A percentile compares a stretch with the other conserved stretches of the same genome.
phyloP scores from a whole-genome alignment of 2,888 invertebrate species.

The Gasteruption jaculator region DNA sequence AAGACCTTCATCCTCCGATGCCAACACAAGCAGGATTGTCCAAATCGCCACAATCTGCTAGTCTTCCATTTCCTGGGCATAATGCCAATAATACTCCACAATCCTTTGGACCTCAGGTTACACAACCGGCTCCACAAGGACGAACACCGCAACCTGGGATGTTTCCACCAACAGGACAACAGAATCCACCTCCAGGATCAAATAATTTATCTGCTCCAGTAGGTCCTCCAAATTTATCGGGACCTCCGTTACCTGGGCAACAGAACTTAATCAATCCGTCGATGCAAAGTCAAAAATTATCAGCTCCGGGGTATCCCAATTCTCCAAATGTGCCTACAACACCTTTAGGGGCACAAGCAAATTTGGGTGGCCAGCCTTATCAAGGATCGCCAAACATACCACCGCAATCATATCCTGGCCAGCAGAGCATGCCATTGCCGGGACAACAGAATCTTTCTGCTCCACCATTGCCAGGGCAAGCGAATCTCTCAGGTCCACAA shows the following conservation, averaged over 20 bases:
- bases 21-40: constrained; percentile 25
- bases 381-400: constrained; percentile 16
- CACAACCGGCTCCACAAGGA: constrained; percentile 16
- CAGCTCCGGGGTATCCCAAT: constrained; percentile 19
- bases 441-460: constrained; percentile 26
- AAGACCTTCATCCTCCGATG: constrained; percentile 13
- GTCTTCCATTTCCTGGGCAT: constrained; percentile 36
- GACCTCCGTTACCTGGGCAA: constrained; percentile 26
- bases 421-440: constrained; percentile 20
- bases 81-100: constrained; percentile 19
- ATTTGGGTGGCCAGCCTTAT: constrained; percentile 22
- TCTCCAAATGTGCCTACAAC: constrained; percentile 14
- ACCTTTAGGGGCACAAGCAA: constrained; percentile 22
- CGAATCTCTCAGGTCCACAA: constrained; percentile 33
- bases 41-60: constrained; percentile 25
- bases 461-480: constrained; percentile 32
- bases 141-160: constrained; percentile 16
- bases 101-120: constrained; percentile 23
- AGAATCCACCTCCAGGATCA: constrained; percentile 4
- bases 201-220: constrained; percentile 20
- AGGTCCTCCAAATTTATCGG: constrained; percentile 19
- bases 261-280: constrained; percentile 27
- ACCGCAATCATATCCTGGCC: constrained; percentile 21
- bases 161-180: constrained; percentile 18
- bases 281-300: constrained; percentile 23